Base-by-base conservation (phyloP, 2,113 vertebrate species). In the Maccullochella peelii region DNA sequence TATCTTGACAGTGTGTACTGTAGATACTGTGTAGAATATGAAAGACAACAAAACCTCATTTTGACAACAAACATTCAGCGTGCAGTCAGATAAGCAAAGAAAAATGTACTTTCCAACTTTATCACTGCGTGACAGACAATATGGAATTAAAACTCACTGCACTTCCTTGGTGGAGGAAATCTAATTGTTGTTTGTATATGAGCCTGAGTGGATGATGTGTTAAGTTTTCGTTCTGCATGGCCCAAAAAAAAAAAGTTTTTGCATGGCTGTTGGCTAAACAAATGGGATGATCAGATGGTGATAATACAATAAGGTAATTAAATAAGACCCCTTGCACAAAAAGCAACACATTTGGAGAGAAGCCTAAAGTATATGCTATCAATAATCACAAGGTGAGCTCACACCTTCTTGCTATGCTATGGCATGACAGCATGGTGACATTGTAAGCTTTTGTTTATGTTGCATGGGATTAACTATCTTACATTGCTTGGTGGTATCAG, bases 401-500 rank as follows among this genome's bases (percentile, higher is more conserved):
- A 44, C 40, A 62, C 30, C 8, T 20, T 49, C 38, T 61, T 6
- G 3, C 25, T 3, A 7, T 3, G 23, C 0, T 5, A 25, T 21
- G 14, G 9, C 14, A 10, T 6, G 30, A 72, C 55, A 65, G 25
- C 42, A 20, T 20, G 16, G 49, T 75, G 72, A 82, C 70, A 85
- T 52, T 72, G 14, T 40, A 20, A 21, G 55, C 66, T 63, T 59
- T 72, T 87, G 77, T 83, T 86, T 83, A 62, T 71, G 68, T 49
- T 61, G 42, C 30, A 23, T 70, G 40, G 55, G 87, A 88, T 88
- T 88, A 85, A 25, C 59, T 55, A 25, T 75, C 44, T 78, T 18
- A 82, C 79, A 88, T 89, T 91, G 68, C 69, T 86, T 4, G 14
- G n/a, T 63, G 68, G 30, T 33, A 84, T 69, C 63, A 73, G 80